Base-by-base conservation (phyloP, 1,140 invertebrate genomes). In the Lasioglossum baleicum region DNA sequence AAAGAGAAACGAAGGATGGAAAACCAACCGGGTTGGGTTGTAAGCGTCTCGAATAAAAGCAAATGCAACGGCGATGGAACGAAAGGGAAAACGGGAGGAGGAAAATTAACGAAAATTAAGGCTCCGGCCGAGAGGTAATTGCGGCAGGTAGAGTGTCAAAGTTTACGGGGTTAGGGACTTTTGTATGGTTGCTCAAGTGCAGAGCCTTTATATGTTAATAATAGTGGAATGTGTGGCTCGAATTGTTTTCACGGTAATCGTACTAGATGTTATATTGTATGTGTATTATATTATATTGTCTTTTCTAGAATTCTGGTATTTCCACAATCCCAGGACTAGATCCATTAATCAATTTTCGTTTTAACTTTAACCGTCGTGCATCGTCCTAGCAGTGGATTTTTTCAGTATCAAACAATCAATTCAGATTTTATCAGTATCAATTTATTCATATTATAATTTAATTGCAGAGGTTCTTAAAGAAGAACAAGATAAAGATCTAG, bases 31-130 rank as follows among this genome's bases (percentile, higher is more conserved):
- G 84, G 84, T 79, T 72, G 83, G 74, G 75, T 53, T 69, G 48
- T 72, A 81, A 83, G 85, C 77, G 74, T 80, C 35, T 63, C 75
- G 42, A 44, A 77, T 83, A 74, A 75, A 83, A 60, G 56, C 56
- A 48, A 61, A 77, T 44, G 65, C n/a, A 56, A 64, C 40, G 72
- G 35, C 61, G 1, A 63, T 64, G 68, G 48, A 15, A 22, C 15
- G 51, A 53, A n/a, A 65, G 42, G 20, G 61, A 84, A 26, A 65
- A 48, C 42, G 53, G 64, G 31, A 76, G 60, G 60, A 26, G 71
- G 58, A 44, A 44, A 48, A 64, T 48, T n/a, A 60, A 61, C 48
- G 17, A 72, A 79, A 56, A 83, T 80, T 44, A 31, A 48, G n/a
- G 26, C 69, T 80, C 66, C 22, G 31, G 56, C 64, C 68, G 56